Conservation (phyloP, 2,113 vertebrate species). For the Tragelaphus strepsiceros region DNA sequence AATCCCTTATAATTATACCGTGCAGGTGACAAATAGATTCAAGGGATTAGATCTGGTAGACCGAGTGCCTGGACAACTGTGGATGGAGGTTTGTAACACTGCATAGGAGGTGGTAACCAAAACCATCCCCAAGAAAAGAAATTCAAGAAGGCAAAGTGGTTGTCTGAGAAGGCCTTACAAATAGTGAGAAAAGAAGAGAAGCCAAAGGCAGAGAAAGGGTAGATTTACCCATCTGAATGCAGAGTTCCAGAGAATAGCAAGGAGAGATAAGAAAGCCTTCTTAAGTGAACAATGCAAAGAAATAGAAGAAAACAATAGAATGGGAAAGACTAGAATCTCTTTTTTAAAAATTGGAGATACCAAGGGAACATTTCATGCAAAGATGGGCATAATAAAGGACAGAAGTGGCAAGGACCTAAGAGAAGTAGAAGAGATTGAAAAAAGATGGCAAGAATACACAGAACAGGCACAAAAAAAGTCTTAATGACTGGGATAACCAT, state of each 20-base stretch:
- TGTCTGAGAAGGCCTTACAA: background rate
- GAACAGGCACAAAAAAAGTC: background rate
- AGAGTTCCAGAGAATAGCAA: background rate
- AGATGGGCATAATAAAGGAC: background rate
- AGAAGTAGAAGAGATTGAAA: background rate
- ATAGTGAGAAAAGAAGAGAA: background rate
- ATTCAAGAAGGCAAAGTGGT: background rate
- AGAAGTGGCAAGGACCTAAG: background rate
- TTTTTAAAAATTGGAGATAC: background rate
- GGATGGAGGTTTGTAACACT: background rate
- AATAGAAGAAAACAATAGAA: background rate
- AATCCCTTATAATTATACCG: background rate
- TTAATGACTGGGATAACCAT: background rate
- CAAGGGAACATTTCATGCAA: background rate
- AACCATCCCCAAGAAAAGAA: background rate
- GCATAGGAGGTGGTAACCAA: background rate
- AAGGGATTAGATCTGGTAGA: background rate
- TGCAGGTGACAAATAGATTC: background rate
- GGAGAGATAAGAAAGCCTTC: background rate
- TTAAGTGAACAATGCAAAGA: background rate
- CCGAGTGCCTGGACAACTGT: background rate
- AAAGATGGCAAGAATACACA: background rate
- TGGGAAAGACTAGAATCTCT: background rate
- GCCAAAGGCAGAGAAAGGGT: background rate
- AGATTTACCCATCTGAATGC: background rate